Base-by-base conservation (phyloP, 2,113 vertebrate genomes). In the Hyla sarda region DNA sequence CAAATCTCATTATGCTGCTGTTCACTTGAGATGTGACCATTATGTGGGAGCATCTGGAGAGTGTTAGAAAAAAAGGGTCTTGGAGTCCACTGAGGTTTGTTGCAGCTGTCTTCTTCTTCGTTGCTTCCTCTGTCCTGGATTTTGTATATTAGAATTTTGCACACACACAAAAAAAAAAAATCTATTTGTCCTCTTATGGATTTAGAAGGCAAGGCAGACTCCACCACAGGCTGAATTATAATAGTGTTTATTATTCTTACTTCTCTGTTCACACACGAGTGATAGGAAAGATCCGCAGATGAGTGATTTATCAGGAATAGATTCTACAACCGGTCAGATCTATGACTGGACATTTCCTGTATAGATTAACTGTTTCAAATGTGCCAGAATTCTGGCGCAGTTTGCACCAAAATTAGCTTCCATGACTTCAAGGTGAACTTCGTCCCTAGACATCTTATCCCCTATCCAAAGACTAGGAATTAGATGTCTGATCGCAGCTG, bases 21-120 rank as follows among this genome's bases (percentile, higher is more conserved):
- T 87, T 90, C 89, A 91, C 69, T 79, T 69, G 90, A 91, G 89
- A 90, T 88, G 89, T 86, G 89, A 91, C 90, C 87, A 50, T 93
- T 91, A 90, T 93, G 88, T 89, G 90, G 89, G 88, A 91, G 90
- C 91, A 91, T 93, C 93, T 94, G 93, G 93, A 92, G 91, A 80
- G 76, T 25, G 89, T 90, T 91, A 91, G 91, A 92, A 93, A 90
- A 85, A 90, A 92, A 90, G 86, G 37, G 84, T 89, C 89, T 89
- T 77, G 75, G 34, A 89, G 88, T 91, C 89, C 90, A 90, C 85
- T 47, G 85, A 89, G 90, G 93, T 90, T 91, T 90, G 88, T 91
- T 90, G 91, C 89, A 92, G 88, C 67, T 82, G 90, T 90, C 88
- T 91, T 90, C 89, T 89, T 89, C 90, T 90, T n/a, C n/a, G n/a